A percentile compares a stretch with the other conserved stretches of the same genome.
These are phyloP conservation scores for Propsilocerus akamusi DNA, from an alignment of 1,140 invertebrate species.

Conservation along the genomic window DNA sequence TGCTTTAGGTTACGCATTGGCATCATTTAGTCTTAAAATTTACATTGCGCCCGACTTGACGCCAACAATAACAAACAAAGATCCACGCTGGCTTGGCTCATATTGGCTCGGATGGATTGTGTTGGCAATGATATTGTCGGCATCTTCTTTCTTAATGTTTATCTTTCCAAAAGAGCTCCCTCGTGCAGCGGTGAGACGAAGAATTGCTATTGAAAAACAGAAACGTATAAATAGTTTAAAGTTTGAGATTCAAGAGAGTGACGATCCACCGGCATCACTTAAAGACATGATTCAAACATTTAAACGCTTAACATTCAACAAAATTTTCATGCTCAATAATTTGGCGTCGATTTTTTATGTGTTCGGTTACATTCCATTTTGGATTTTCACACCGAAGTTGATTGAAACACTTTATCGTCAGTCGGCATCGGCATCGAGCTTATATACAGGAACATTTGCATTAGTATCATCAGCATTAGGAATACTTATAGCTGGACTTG, in stretches of 20 bases:
- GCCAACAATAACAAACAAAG: conserved; percentile 36
- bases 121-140: conserved; percentile 32
- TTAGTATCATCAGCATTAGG: conserved; percentile 48
- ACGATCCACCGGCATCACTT: background rate
- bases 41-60: conserved; percentile 41
- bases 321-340: conserved; percentile 38
- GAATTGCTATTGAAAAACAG: conserved; percentile 10
- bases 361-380: conserved; percentile 27
- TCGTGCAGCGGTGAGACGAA: conserved; percentile 29
- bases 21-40: conserved; percentile 38
- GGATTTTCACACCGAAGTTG: background rate
- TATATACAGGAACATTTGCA: conserved; percentile 41
- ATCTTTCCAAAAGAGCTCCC: conserved; percentile 38
- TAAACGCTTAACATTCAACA: conserved; percentile 36
- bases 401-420: conserved; percentile 41
- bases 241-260: background rate
- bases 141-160: conserved; percentile 33
- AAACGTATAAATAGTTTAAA: background rate
- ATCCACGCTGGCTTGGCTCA: conserved; percentile 48
- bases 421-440: conserved; percentile 36
- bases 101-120: conserved; percentile 58
- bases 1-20: conserved; percentile 39
- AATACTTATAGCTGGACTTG: conserved; percentile 69
- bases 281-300: conserved; percentile 30
- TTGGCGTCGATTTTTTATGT: conserved; percentile 39